These are phyloP conservation scores for Petroica traversi DNA, from an alignment of 2,113 vertebrate species.

Conservation along the genomic window DNA sequence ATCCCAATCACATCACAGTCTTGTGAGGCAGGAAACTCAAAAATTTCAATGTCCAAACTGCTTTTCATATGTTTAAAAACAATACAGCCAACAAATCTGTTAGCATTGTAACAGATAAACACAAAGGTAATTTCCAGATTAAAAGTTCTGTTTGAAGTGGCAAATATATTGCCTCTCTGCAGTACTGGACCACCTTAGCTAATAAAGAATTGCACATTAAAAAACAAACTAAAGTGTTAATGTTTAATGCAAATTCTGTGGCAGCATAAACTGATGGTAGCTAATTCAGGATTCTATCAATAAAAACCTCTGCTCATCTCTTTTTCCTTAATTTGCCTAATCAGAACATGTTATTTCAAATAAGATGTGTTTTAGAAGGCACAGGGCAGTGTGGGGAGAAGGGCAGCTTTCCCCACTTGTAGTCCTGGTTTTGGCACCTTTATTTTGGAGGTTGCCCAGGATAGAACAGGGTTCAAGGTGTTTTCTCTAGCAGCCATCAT, in stretches of 20 bases:
- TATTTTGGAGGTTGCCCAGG: background rate
- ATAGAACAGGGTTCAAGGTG: background rate
- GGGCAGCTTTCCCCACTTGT: background rate
- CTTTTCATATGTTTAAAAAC: background rate
- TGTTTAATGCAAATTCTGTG: background rate
- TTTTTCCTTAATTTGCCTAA: background rate
- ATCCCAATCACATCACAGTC: background rate
- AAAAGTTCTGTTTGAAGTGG: background rate
- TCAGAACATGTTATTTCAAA: background rate
- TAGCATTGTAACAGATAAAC: background rate
- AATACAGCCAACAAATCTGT: background rate
- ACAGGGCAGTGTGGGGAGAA: background rate
- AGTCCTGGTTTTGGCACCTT: background rate
- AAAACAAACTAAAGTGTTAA: background rate
- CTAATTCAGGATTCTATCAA: background rate
- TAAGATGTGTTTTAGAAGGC: background rate
- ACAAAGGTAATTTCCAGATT: background rate
- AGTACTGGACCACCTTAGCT: background rate
- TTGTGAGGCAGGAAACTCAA: background rate
- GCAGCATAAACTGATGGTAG: background rate
- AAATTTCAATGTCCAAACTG: background rate
- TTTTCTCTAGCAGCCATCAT: background rate
- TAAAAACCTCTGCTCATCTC: background rate
- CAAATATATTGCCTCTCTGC: background rate
- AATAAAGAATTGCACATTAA: background rate